These are phyloP conservation scores for Numida meleagris DNA, from an alignment of 2,113 vertebrate species.

Conservation along the genomic window DNA sequence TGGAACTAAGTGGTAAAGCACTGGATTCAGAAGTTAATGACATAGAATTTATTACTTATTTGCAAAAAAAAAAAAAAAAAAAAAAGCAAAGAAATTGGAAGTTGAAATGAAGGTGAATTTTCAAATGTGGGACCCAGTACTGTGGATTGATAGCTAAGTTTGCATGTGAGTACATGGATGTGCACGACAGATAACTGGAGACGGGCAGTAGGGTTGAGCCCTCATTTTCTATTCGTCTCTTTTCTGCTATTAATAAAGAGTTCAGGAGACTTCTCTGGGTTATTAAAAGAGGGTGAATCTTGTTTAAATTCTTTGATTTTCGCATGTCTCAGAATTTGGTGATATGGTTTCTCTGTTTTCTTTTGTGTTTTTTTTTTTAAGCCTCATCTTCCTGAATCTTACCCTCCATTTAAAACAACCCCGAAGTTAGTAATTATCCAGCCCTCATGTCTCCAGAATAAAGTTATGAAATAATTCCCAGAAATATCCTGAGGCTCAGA, in stretches of 20 bases:
- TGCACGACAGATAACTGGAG: fast-evolving
- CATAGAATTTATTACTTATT: neutral
- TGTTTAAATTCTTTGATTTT: neutral
- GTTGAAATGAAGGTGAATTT: neutral
- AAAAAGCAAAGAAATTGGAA: neutral
- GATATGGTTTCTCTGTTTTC: neutral
- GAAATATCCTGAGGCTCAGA: neutral
- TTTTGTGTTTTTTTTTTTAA: neutral
- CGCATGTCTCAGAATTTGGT: neutral
- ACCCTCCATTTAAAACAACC: neutral
- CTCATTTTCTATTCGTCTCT: neutral
- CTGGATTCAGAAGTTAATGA: neutral
- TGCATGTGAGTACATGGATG: neutral
- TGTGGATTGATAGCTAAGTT: neutral
- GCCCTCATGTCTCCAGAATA: neutral
- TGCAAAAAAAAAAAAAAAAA: neutral
- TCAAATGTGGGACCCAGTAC: neutral
- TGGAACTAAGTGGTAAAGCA: neutral
- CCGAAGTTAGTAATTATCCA: neutral
- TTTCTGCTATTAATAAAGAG: neutral
- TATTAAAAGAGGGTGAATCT: fast-evolving
- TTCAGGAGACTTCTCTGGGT: neutral
- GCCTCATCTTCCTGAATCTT: neutral
- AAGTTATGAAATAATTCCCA: neutral
- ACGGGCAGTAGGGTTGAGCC: fast-evolving